Conservation (phyloP, 2,113 vertebrate species). For the Phrynocephalus versicolor region DNA sequence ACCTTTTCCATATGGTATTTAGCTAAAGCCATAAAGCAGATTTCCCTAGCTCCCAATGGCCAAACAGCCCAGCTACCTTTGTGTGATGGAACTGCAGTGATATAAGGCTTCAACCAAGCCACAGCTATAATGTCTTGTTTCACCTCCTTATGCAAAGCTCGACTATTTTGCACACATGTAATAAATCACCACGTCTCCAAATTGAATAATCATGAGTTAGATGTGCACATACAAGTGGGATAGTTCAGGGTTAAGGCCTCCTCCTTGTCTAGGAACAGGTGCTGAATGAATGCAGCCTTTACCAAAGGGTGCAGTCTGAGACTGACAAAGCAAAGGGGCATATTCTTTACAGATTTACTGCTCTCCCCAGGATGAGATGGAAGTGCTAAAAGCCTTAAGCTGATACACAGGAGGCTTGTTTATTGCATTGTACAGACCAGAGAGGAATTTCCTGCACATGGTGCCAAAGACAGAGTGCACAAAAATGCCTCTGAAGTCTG, state of each 20-base stretch:
- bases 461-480: slow-evolving; percentile 45
- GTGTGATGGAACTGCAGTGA: background rate
- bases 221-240: background rate
- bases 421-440: slow-evolving; percentile 47
- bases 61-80: background rate
- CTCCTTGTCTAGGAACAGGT: background rate
- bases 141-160: background rate
- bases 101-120: background rate
- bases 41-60: background rate
- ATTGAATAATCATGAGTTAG: slow-evolving; percentile 11
- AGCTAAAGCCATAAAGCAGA: background rate
- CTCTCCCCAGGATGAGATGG: slow-evolving; percentile 12
- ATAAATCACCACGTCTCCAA: background rate
- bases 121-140: background rate
- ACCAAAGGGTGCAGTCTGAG: background rate
- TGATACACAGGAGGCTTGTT: slow-evolving; percentile 52
- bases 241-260: slow-evolving; percentile 35
- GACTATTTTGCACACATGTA: background rate
- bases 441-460: slow-evolving; percentile 49
- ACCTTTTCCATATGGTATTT: background rate
- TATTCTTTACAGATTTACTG: slow-evolving; percentile 34
- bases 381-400: slow-evolving; percentile 46
- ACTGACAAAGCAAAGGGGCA: slow-evolving; percentile 41
- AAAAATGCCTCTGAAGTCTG: slow-evolving; percentile 60
- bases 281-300: slow-evolving; percentile 36